Evolutionary conservation across 2,888 invertebrate species (phyloP).

Genomic region (Drosophila yooni): DNA sequence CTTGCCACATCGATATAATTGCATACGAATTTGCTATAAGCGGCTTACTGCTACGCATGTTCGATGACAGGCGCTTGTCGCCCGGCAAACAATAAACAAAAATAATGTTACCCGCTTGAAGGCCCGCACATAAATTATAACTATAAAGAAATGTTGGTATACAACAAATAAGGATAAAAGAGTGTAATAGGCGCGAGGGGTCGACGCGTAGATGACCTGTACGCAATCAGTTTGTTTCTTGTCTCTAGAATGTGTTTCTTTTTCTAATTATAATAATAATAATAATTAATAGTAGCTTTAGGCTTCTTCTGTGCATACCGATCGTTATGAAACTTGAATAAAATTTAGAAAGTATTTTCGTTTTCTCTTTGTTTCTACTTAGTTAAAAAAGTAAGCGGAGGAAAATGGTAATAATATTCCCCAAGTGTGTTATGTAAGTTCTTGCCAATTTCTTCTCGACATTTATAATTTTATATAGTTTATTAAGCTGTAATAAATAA

Average conservation of each 20-base stretch:
- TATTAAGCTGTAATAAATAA: background rate
- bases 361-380: background rate
- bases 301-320: background rate
- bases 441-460: background rate
- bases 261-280: too few relatives aligned
- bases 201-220: background rate
- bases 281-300: too few relatives aligned
- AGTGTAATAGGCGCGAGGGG: accelerated
- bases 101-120: conserved; percentile 56
- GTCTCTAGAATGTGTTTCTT: too few relatives aligned
- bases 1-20: conserved; percentile 54
- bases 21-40: conserved; percentile 39
- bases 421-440: background rate
- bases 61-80: conserved; percentile 66
- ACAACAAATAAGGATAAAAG: conserved; percentile 21
- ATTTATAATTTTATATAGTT: background rate
- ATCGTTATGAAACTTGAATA: background rate
- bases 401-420: background rate
- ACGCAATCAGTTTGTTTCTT: too few relatives aligned
- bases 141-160: conserved; percentile 54
- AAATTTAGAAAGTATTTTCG: background rate
- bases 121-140: conserved; percentile 72
- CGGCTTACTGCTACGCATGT: conserved; percentile 27
- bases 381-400: background rate
- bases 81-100: conserved; percentile 60